Base-by-base conservation (phyloP, 2,113 vertebrate genomes). In the Brachirus orientalis region DNA sequence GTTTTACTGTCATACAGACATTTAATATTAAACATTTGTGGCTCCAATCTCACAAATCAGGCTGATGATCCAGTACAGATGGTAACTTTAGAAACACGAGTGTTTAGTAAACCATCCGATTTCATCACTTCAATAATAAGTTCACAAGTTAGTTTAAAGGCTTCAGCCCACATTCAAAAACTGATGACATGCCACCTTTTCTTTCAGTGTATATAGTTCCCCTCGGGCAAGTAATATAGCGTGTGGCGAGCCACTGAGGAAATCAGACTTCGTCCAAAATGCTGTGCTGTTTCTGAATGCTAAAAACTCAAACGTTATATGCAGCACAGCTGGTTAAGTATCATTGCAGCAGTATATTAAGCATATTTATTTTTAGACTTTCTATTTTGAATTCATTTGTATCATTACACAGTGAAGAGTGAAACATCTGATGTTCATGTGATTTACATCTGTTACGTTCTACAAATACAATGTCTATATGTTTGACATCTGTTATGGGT, bases 401-500 rank as follows among this genome's bases (percentile, higher is more conserved):
- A n/a, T 35, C 35, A 56, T 64, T 14, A 8, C 48, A 20, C 28
- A 47, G 19, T 46, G 18, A 35, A 3, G 12, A 47, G 19, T 46
- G 18, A 35, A 3, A 12, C 35, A 37, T 58, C 16, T 35, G 17
- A 65, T 44, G 35, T 22, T 20, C 19, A 0, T 14, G 57, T 56
- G 60, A 48, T 61, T 56, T 18, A 44, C 9, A 6, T 52, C 54
- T 75, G 76, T 44, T 72, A 20, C 41, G 58, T 46, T 52, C 48
- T 56, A 18, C 5, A 35, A 16, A 33, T 62, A 35, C 3, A 3
- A 59, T 47, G 71, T 45, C 51, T 63, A 36, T 75, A 75, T 56
- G 67, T 74, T 57, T 20, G 56, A 71, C 73, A 72, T 80, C 67
- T 80, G 76, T 51, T 69, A 16, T 6, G 56, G 28, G 65, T 75